Evolutionary conservation across 2,888 invertebrate species (phyloP), one percentile per base, ranked within the genome.

Genomic region (Hololepta plana): DNA sequence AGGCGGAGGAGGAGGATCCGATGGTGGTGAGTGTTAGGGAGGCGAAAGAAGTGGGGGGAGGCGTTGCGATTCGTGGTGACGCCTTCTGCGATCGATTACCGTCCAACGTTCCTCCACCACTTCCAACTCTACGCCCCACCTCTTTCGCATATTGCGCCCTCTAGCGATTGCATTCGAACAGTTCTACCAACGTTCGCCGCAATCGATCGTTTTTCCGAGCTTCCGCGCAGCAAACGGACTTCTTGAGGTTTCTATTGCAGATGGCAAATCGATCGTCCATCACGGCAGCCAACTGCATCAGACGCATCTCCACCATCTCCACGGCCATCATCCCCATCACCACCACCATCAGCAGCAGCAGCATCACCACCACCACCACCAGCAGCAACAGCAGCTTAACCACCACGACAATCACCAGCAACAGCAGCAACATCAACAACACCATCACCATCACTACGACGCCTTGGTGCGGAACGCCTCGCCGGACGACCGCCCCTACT

Each of bases 401-500:
- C 21, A 26, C 13, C 26, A 24, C n/a, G 20, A 30, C 12, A 13
- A 22, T 8, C 35, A 19, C 26, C 31, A 20, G 20, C 32, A 21
- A 10, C 31, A 39, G 26, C 24, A 30, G 12, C 17, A 17, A 7
- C 28, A 38, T 10, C 32, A 30, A 15, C 32, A 33, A 15, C 29
- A 33, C 17, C 36, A 38, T 24, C 36, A 34, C 16, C 41, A 38
- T 23, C 37, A 38, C 12, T 31, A 35, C 19, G 42, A 43, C 13
- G 42, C 12, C 15, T 20, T 11, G 14, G 23, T 43, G 23, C 17
- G 6, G n/a, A 17, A 17, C 17, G 34, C 34, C 24, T 23, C 35
- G 10, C 34, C 44, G 3, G 39, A 45, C 7, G 49, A 57, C 15
- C 44, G 58, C 9, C 60, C 60, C 1, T 66, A 62, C 44, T 49